Evolutionary conservation across 2,888 invertebrate genomes (phyloP), one percentile per base, ranked within the genome.

Genomic region (Microdon myrmicae): DNA sequence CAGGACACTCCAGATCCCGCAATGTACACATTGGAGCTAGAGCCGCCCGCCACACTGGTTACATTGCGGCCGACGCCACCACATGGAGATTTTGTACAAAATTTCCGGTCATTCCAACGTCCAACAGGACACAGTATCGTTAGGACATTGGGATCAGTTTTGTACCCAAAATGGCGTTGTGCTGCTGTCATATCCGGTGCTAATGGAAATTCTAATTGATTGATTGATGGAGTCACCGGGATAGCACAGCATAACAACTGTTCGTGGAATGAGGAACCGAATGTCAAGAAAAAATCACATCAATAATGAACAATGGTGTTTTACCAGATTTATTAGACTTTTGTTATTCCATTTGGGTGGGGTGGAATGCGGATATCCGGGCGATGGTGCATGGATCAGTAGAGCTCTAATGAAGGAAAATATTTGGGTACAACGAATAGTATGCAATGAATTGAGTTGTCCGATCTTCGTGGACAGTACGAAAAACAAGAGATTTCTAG

Each of bases 161-260:
- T 37, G 38, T 39, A 35, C 13, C 55, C 38, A 61, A 61, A 39
- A 67, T 67, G 66, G 66, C 68, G 67, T 67, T 69, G 61, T 70
- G 69, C 68, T 66, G 64, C 58, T 69, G 71, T 71, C 70, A 69
- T 69, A 71, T 71, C 71, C 71, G 71, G 69, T 60, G 69, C 68
- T 71, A 71, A 71, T 71, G 71, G 71, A 71, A 71, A 70, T 68
- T 70, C 66, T 70, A 71, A 71, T 70, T 71, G 70, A 71, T 70
- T 70, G 71, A 71, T 71, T 71, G 70, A 69, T 70, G 60, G 67
- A 51, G 54, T 61, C 54, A 32, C 49, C 37, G 45, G 53, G 39
- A 6, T 35, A 22, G 23, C 25, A 53, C 49, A 45, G 34, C 38
- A 44, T 35, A 45, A 20, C 7, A 4, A 3, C 10, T 1, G 4